Base-by-base conservation (phyloP, 2,888 invertebrate genomes). In the Drosophila falleni region DNA sequence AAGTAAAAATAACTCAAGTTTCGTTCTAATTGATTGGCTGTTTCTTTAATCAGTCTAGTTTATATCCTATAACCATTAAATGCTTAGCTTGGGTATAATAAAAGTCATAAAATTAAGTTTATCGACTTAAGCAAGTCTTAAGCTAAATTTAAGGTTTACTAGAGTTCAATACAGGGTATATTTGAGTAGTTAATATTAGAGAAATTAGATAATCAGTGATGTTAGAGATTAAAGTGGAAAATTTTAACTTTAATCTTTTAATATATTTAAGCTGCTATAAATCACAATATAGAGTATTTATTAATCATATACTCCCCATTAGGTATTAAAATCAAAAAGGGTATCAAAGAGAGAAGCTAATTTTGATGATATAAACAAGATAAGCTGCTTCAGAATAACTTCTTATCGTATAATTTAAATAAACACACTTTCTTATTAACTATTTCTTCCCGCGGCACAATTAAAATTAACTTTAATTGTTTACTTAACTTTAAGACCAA, bases 21-120 rank as follows among this genome's bases (percentile, higher is more conserved):
- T n/a, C 13, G 11, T 39, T 35, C 31, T 41, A 60, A 60, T 60
- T 60, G 49, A 60, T 41, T 49, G 31, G 8, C 41, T 49, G 16
- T 9, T 5, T 39, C 41, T 50, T 50, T 19, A 60, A 50, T 60
- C 44, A 35, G 6, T 26, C n/a, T 2, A 13, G 31, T 46, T 46
- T 26, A 58, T 26, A 37, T 47, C 35, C 26, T 26, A n/a, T 13
- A 37, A 26, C 37, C 35, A 58, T 26, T 26, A 47, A 47, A 37
- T 44, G 44, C 35, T 33, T 44, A 26, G 35, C 19, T 35, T 37
- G 16, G 26, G 37, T 29, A 46, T 26, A 35, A 50, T 8, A 50
- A 35, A 44, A 26, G 33, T 15, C 37, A 47, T 47, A 47, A 29
- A 58, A 46, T 1, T 13, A 15, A 37, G 35, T 46, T 23, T 33